Evolutionary conservation across 2,797 vertebrate species (phyloP).

Genomic region (Buceros bicornis): DNA sequence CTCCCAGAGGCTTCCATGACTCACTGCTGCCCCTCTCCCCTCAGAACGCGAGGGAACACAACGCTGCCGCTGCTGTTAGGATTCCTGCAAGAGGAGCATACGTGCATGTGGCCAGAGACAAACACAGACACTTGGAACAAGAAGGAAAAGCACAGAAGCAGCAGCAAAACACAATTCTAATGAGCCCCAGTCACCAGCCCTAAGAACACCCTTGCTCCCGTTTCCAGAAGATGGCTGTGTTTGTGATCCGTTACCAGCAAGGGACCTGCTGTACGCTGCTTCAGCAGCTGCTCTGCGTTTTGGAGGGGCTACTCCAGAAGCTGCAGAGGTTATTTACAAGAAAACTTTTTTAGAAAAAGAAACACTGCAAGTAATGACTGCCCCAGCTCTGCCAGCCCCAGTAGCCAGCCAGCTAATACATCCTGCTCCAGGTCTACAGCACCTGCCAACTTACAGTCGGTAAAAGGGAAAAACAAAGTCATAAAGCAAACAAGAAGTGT

Average conservation of each 20-base stretch:
- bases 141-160: constrained; percentile 46
- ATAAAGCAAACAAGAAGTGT: neutral
- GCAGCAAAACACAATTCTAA: constrained; percentile 21
- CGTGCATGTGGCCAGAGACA: too few species aligned
- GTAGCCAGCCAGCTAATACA: constrained; percentile 31
- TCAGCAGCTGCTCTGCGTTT: constrained; percentile 52
- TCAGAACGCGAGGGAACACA: neutral
- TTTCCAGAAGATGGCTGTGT: constrained; percentile 58
- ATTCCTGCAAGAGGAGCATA: neutral
- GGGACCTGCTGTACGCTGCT: constrained; percentile 17
- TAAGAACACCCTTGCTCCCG: neutral
- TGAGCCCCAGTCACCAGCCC: constrained; percentile 24
- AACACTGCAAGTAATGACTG: neutral
- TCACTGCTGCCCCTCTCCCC: neutral
- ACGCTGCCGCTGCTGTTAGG: neutral
- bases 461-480: constrained; percentile 3
- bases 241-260: constrained; percentile 64
- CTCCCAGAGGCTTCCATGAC: neutral
- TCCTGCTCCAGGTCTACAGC: constrained; percentile 20
- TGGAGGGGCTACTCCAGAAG: constrained; percentile 61
- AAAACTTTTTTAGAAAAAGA: constrained; percentile 54
- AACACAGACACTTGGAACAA: neutral
- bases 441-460: neutral
- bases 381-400: constrained; percentile 1
- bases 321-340: constrained; percentile 43